Percentiles rank a stretch among this genome's conserved stretches.
Evolutionary conservation across 2,888 invertebrate genomes (phyloP).

Genomic region (Eupithecia inturbata): DNA sequence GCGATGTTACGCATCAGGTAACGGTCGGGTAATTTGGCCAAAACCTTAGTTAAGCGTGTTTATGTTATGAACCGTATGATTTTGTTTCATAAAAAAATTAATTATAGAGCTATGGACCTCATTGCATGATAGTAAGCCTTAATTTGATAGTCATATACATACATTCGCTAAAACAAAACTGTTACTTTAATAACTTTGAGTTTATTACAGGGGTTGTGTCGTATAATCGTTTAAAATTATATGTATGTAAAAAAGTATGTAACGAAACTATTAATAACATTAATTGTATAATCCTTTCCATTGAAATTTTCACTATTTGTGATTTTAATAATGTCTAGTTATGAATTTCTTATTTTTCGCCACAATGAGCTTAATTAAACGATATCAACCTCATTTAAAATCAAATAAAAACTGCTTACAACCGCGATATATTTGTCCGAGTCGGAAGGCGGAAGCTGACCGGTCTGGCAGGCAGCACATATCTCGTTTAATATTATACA

Average conservation of each 20-base stretch:
- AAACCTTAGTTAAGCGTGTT: not conserved
- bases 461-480: conserved; percentile 49
- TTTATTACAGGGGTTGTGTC: not conserved
- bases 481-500: conserved; percentile 18
- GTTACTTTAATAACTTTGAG: not conserved
- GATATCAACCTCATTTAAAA: conserved; percentile 26
- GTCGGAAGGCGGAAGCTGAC: conserved; percentile 75
- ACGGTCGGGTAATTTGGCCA: not conserved
- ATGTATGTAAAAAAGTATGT: too few relatives aligned
- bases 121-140: not conserved
- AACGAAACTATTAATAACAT: not conserved
- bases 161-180: not conserved
- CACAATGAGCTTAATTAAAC: conserved; percentile 17
- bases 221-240: not conserved
- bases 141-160: too few relatives aligned
- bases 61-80: not conserved
- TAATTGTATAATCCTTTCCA: not conserved
- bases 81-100: not conserved
- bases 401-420: conserved; percentile 27
- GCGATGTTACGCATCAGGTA: conserved; percentile 1
- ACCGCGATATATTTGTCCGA: conserved; percentile 33
- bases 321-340: not conserved
- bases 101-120: not conserved
- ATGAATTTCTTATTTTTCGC: conserved; percentile 20
- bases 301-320: not conserved